These are phyloP conservation scores for Craseonycteris thonglongyai DNA, from an alignment of 2,113 vertebrate genomes.

Conservation along the genomic window DNA sequence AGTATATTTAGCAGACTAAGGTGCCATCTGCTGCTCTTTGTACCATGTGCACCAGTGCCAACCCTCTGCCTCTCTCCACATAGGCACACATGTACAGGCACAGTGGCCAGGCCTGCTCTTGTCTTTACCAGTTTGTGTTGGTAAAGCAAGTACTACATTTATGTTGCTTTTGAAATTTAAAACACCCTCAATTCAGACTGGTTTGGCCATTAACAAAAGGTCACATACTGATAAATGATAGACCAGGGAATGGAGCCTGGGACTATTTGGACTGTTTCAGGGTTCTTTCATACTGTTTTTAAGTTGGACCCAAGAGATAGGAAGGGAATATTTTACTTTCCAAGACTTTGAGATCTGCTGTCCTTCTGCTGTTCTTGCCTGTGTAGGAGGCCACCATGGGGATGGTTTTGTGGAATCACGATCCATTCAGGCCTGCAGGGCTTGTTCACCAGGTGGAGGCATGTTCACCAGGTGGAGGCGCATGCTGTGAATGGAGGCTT, in stretches of 20 bases:
- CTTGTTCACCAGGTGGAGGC: background rate
- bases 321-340: background rate
- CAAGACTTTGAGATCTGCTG: background rate
- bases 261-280: background rate
- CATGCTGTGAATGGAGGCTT: background rate
- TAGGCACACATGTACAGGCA: background rate
- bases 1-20: background rate
- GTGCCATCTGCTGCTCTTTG: background rate
- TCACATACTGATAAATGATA: background rate
- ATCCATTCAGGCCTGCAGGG: background rate
- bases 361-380: background rate
- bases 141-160: background rate
- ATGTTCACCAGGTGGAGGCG: background rate
- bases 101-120: background rate
- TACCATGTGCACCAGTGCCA: no score
- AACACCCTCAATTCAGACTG: background rate
- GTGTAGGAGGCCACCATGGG: background rate
- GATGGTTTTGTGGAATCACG: background rate
- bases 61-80: background rate
- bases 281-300: background rate
- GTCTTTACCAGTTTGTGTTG: background rate
- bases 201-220: background rate
- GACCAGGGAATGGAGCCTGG: background rate
- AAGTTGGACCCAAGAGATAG: background rate
- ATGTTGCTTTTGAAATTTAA: background rate